These are phyloP conservation scores for Arvicanthis niloticus DNA, from an alignment of 2,113 vertebrate species.

Conservation along the genomic window DNA sequence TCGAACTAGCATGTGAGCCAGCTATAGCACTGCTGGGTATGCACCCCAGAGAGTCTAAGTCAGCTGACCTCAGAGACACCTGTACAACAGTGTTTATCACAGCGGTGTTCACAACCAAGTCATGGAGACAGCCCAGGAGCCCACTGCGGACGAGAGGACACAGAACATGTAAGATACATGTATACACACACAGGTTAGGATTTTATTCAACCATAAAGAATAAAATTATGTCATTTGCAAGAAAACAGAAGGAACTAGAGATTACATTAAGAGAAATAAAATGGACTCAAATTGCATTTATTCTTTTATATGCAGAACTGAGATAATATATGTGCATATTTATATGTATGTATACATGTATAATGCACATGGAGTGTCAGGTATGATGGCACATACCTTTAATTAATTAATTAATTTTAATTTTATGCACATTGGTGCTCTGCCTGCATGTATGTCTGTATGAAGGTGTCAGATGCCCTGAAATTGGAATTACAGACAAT, in stretches of 20 bases:
- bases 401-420: too few species aligned
- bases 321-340: too few species aligned
- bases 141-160: not conserved
- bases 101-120: not conserved
- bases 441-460: too few species aligned
- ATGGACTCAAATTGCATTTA: too few species aligned
- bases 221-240: not conserved
- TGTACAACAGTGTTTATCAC: not conserved
- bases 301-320: too few species aligned
- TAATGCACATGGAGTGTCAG: too few species aligned
- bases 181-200: not conserved
- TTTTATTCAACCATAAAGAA: not conserved
- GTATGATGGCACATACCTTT: too few species aligned
- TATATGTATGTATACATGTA: too few species aligned
- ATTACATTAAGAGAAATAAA: too few species aligned
- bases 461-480: too few species aligned
- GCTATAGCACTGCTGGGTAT: not conserved
- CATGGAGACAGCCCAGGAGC: not conserved
- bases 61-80: not conserved
- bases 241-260: not conserved
- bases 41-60: not conserved
- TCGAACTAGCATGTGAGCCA: not conserved
- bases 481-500: too few species aligned
- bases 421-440: too few species aligned
- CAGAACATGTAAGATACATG: not conserved